Evolutionary conservation across 2,797 vertebrate species (phyloP).

Genomic region (Antrozous pallidus): DNA sequence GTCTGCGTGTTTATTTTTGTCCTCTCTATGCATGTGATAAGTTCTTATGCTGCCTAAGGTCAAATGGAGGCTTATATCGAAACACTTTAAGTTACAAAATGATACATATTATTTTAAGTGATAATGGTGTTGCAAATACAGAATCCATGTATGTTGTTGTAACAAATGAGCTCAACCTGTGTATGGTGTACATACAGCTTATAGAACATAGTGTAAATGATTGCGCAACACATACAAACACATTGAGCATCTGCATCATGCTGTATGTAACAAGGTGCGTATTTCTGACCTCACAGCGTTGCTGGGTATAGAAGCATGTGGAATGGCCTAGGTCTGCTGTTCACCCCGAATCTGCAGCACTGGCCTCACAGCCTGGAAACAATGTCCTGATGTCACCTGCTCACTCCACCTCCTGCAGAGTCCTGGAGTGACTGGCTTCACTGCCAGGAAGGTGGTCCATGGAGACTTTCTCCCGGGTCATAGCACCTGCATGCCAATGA

Average conservation of each 20-base stretch:
- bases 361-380: neutral
- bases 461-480: neutral
- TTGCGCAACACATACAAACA: neutral
- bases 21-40: neutral
- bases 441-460: neutral
- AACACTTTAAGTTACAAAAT: neutral
- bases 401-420: neutral
- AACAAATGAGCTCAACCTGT: neutral
- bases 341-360: neutral
- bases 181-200: neutral
- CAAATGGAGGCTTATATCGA: neutral
- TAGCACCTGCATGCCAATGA: neutral
- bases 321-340: neutral
- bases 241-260: neutral
- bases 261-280: neutral
- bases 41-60: neutral
- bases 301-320: neutral
- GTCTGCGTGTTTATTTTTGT: neutral
- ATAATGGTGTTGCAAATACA: neutral
- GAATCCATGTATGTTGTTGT: neutral
- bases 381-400: neutral
- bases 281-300: neutral
- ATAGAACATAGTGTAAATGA: neutral
- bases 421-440: neutral
- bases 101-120: neutral